phyloP scores from a whole-genome alignment of 1,140 invertebrate species.

The Atta cephalotes region DNA sequence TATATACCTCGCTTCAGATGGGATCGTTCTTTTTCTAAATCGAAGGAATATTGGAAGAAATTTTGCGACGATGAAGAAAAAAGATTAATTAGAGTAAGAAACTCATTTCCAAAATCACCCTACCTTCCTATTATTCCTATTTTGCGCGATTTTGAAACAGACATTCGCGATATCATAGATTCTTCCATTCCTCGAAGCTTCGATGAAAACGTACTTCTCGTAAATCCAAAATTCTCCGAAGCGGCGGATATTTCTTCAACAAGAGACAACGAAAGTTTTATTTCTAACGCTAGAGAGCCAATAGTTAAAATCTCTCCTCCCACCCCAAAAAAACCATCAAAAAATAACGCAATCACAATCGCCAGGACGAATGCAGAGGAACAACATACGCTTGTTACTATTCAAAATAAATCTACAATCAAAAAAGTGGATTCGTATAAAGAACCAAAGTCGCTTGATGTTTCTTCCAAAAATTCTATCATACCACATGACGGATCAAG shows the following conservation, averaged over 20 bases:
- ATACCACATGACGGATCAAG: slow-evolving; percentile 38
- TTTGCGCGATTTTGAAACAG: slow-evolving; percentile 6
- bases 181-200: slow-evolving; percentile 10
- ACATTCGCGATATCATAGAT: slow-evolving; percentile 12
- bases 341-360: neutral
- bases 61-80: slow-evolving; percentile 71
- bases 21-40: slow-evolving; percentile 70
- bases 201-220: slow-evolving; percentile 43
- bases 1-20: slow-evolving; percentile 68
- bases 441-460: slow-evolving; percentile 22
- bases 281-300: neutral
- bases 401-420: slow-evolving; percentile 33
- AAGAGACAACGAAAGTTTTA: neutral
- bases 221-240: slow-evolving; percentile 58
- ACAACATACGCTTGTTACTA: neutral
- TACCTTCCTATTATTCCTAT: slow-evolving; percentile 17
- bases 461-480: slow-evolving; percentile 43
- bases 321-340: slow-evolving; percentile 24
- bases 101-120: slow-evolving; percentile 56
- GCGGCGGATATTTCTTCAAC: neutral
- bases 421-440: neutral
- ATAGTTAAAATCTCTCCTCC: slow-evolving; percentile 49
- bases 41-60: slow-evolving; percentile 73
- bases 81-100: slow-evolving; percentile 73
- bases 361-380: neutral